Evolutionary conservation across 2,797 vertebrate genomes (phyloP).

Genomic region (Hipposideros larvatus): DNA sequence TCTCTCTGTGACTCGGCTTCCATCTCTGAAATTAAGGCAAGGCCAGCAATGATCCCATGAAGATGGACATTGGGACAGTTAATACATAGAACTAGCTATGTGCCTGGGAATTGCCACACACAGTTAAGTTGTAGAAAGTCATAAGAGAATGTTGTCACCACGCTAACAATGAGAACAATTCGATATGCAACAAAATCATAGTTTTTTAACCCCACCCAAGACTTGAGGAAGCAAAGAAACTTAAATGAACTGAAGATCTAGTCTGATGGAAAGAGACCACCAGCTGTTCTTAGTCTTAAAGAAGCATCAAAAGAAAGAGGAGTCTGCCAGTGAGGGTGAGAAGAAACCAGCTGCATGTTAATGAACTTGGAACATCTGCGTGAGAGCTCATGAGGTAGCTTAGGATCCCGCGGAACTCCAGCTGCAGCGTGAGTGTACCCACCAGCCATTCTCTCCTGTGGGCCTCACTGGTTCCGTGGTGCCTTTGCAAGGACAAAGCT

Average conservation of each 20-base stretch:
- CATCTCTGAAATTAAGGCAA: background rate
- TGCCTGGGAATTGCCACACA: background rate
- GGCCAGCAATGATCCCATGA: background rate
- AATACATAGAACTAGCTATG: background rate
- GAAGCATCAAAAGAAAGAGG: background rate
- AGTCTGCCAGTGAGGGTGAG: background rate
- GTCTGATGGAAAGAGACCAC: background rate
- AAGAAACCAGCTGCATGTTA: background rate
- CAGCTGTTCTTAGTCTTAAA: background rate
- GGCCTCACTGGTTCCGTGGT: background rate
- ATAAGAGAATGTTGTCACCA: background rate
- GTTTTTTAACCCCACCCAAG: background rate
- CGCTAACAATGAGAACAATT: background rate
- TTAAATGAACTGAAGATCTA: background rate
- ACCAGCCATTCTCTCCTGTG: accelerated
- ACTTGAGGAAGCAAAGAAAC: background rate
- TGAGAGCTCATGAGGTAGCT: accelerated
- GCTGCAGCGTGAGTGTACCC: too few relatives aligned
- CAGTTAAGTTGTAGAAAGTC: background rate
- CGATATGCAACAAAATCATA: background rate
- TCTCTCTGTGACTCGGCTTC: background rate
- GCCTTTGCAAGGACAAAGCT: background rate
- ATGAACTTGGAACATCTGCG: background rate
- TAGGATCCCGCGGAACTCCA: background rate
- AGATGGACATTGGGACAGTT: background rate